Base-by-base conservation (phyloP, 1,140 invertebrate species). In the Drosophila yakuba region DNA sequence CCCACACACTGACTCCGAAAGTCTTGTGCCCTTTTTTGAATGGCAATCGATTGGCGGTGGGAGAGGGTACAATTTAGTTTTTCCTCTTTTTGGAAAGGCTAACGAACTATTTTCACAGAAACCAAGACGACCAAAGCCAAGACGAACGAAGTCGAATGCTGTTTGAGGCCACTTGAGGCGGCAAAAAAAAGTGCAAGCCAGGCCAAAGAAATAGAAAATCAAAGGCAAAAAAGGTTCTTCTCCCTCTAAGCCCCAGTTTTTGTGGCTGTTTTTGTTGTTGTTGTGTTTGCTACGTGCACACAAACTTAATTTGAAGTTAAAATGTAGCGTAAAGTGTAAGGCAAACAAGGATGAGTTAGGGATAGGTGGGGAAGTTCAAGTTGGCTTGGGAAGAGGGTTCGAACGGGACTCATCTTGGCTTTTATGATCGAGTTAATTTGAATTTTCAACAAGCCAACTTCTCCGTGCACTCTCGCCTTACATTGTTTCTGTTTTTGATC, bases 261-360 rank as follows among this genome's bases (percentile, higher is more conserved):
- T 28, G 23, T 56, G 62, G 51, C 41, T 77, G 74, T 57, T 76
- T 68, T 57, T 80, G 67, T 45, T 78, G 57, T 69, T 85, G 41
- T 51, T 86, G 72, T 84, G 79, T 89, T 88, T 88, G 84, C 79
- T 83, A 88, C 83, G 83, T 88, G 83, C 80, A 88, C 83, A 88
- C 84, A 89, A 88, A 83, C 83, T 89, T 88, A 88, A 88, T 88
- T 88, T 89, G 67, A 89, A 88, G 82, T 85, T 85, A 85, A 85
- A 85, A 85, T 85, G 81, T 85, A 66, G 63, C 71, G 71, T 63
- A 88, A 88, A 84, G 76, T 80, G 80, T 79, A 66, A 39, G 71
- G 25, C 43, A 54, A 62, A 69, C 39, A 68, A 45, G 57, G 36
- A 12, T 41, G 58, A 25, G 6, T 15, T 32, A 17, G 7, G n/a